Conservation (phyloP, 2,797 vertebrate genomes). For the Danionella dracula region DNA sequence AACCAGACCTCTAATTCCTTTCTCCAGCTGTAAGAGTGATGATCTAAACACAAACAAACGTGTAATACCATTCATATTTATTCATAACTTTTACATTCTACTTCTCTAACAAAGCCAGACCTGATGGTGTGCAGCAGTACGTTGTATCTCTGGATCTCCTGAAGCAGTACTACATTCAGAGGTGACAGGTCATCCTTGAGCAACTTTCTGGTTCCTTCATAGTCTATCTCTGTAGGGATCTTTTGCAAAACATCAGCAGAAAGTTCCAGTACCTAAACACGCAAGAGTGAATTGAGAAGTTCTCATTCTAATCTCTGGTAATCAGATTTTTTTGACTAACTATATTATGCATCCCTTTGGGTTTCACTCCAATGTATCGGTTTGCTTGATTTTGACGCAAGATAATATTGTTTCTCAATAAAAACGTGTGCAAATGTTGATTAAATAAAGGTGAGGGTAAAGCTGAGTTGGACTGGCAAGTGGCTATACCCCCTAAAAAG, state of each 20-base stretch:
- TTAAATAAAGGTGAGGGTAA: too few relatives aligned
- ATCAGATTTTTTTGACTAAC: too few relatives aligned
- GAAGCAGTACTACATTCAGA: conserved; percentile 80
- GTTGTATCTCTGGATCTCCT: conserved; percentile 89
- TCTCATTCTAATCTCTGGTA: too few relatives aligned
- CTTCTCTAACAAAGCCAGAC: conserved; percentile 45
- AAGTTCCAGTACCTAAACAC: conserved; percentile 81
- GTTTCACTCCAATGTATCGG: too few relatives aligned
- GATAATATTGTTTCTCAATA: too few relatives aligned
- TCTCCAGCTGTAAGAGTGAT: conserved; percentile 78
- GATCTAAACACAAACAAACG: conserved; percentile 52
- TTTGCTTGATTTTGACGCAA: too few relatives aligned
- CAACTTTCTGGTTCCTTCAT: conserved; percentile 62
- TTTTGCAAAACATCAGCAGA: conserved; percentile 70
- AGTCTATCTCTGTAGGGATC: conserved; percentile 73
- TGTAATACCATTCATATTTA: conserved; percentile 16
- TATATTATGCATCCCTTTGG: too few relatives aligned
- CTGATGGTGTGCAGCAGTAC: conserved; percentile 72
- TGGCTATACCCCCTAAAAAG: too few relatives aligned
- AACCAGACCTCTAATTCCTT: conserved; percentile 81
- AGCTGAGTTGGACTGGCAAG: too few relatives aligned
- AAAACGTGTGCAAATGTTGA: too few relatives aligned
- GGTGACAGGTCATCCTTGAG: conserved; percentile 73
- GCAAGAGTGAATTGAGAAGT: too few relatives aligned
- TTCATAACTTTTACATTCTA: not conserved